phyloP scores from a whole-genome alignment of 2,113 vertebrate species.

The Heteronetta atricapilla region DNA sequence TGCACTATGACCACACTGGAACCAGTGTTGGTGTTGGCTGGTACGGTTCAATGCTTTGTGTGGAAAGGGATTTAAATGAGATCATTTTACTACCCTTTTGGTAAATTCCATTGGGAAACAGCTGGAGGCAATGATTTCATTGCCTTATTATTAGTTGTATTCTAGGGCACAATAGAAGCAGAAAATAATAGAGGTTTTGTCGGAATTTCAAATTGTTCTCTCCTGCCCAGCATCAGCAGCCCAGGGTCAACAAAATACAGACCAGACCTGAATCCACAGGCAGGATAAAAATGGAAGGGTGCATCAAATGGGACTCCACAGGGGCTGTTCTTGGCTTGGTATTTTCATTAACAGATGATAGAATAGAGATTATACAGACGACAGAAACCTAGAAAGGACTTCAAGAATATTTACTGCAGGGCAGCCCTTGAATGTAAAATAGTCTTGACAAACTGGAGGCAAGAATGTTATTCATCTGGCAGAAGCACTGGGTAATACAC shows the following conservation, averaged over 20 bases:
- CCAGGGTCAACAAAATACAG: conserved; percentile 24
- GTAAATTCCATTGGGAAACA: conserved; percentile 59
- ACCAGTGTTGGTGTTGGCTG: conserved; percentile 63
- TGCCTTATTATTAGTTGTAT: conserved; percentile 54
- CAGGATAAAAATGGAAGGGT: conserved; percentile 37
- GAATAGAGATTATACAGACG: background rate
- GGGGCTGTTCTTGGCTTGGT: background rate
- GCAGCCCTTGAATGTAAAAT: background rate
- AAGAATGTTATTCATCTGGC: background rate
- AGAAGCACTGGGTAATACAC: background rate
- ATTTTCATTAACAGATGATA: conserved; percentile 16
- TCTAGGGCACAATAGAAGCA: conserved; percentile 58
- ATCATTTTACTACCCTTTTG: conserved; percentile 60
- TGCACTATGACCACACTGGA: conserved; percentile 50
- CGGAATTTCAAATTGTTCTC: conserved; percentile 43
- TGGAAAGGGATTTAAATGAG: conserved; percentile 58
- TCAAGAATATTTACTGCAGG: background rate
- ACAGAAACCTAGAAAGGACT: background rate
- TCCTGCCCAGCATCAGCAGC: background rate
- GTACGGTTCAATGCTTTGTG: conserved; percentile 47
- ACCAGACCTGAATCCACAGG: conserved; percentile 9
- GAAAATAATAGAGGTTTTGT: conserved; percentile 58
- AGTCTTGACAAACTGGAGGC: background rate
- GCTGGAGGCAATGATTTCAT: conserved; percentile 67
- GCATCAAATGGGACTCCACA: background rate